A percentile compares a stretch with the other conserved stretches of the same genome.
These are phyloP conservation scores for Bolborhynchus lineola DNA, from an alignment of 2,113 vertebrate species.

Conservation along the genomic window DNA sequence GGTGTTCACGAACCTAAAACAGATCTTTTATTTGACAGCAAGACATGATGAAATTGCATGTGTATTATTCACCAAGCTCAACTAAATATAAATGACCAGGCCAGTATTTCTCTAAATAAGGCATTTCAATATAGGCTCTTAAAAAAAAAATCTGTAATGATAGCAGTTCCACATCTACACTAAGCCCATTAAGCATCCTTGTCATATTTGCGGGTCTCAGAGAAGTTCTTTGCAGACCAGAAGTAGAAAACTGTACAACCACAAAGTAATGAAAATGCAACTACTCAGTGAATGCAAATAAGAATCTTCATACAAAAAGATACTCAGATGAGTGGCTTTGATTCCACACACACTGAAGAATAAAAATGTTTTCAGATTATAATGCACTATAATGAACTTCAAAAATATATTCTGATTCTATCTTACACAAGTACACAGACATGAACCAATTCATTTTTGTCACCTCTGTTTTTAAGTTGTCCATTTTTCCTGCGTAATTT, in stretches of 20 bases:
- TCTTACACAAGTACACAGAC: not conserved
- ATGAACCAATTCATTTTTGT: not conserved
- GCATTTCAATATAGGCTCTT: not conserved
- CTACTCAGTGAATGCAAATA: not conserved
- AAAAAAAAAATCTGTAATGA: not conserved
- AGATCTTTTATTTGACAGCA: not conserved
- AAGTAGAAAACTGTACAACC: not conserved
- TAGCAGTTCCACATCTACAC: not conserved
- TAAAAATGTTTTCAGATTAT: not conserved
- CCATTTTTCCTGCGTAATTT: not conserved
- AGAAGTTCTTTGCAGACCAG: not conserved
- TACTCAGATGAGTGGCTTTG: not conserved
- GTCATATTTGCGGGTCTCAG: not conserved
- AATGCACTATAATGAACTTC: not conserved
- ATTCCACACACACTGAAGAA: not conserved
- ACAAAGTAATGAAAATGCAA: not conserved
- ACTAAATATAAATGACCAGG: not conserved
- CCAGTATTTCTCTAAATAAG: fast-evolving
- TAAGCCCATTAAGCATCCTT: not conserved
- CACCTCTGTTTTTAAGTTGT: not conserved
- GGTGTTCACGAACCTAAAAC: not conserved
- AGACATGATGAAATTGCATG: not conserved
- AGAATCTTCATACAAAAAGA: not conserved
- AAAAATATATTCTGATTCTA: not conserved
- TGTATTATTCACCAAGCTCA: not conserved